Evolutionary conservation across 2,113 vertebrate species (phyloP).

Genomic region (Dicerorhinus sumatrensis): DNA sequence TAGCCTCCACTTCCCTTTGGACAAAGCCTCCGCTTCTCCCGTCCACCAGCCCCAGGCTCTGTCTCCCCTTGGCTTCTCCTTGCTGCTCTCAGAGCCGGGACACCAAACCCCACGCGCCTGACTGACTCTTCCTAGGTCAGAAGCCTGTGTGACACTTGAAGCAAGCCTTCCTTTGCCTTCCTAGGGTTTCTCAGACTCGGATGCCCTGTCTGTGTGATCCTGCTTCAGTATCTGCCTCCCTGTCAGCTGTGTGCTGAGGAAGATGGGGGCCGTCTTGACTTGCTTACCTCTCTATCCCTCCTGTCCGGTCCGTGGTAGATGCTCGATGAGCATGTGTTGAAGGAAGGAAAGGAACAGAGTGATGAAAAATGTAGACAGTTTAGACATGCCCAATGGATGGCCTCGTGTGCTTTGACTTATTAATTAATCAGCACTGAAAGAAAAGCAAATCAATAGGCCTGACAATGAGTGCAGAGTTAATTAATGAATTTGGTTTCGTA

Average conservation of each 20-base stretch:
- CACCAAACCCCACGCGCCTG: too few relatives aligned
- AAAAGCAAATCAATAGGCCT: neutral
- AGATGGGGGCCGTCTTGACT: neutral
- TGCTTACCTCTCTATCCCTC: neutral
- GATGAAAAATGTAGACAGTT: accelerated
- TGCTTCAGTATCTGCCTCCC: too few relatives aligned
- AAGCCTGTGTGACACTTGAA: neutral
- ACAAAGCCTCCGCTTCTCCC: neutral
- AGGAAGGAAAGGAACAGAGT: neutral
- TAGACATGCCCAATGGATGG: too few relatives aligned
- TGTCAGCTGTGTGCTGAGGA: neutral
- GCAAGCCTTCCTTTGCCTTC: neutral
- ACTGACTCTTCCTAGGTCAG: neutral
- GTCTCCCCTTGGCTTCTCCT: neutral
- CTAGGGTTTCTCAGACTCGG: neutral
- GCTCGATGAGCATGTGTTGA: neutral
- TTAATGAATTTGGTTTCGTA: neutral
- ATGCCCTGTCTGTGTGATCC: accelerated
- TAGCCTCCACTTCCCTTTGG: neutral
- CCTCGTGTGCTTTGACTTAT: neutral
- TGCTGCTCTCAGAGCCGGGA: neutral
- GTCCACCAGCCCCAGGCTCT: neutral
- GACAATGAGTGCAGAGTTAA: neutral
- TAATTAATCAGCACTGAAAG: neutral
- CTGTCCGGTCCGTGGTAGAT: neutral